Evolutionary conservation across 1,140 invertebrate genomes (phyloP), one percentile per base, ranked within the genome.

Genomic region (Meloidogyne exigua): DNA sequence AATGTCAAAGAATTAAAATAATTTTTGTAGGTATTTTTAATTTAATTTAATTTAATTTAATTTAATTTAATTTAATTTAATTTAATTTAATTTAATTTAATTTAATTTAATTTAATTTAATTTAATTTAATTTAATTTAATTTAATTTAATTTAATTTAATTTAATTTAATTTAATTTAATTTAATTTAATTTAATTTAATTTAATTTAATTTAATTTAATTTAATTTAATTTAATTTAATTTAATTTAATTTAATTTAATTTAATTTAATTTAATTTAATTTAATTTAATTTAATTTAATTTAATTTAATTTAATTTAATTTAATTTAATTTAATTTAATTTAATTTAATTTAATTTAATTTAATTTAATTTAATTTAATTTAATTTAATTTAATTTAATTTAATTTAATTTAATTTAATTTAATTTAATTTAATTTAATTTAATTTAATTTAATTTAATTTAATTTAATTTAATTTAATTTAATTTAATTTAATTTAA

Each of bases 1-100:
- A 57, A 57, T 57, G 49, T 57, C 7, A n/a, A 4, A 57, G 21
- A 5, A n/a, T 57, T 9, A 57, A 57, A 57, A 57, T 57, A 15
- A n/a, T 57, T 57, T 57, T 57, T 57, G 49, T 57, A n/a, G 21
- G 49, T n/a, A n/a, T 57, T 57, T n/a, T 57, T 57, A 42, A 23
- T 42, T n/a, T 2, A 71, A 23, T 71, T 67, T 71, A 23, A 10
- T 18, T 64, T n/a, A n/a, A n/a, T n/a, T 26, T 64, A 66, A 66
- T 25, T 2, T 3, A 32, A 32, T 3, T 32, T 32, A 32, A 32
- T 32, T 32, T n/a, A n/a, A n/a, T n/a, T 26, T 64, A 66, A 66
- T 25, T 2, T 3, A 32, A 32, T 3, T 32, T 32, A 32, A 32
- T 32, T 32, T n/a, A n/a, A n/a, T n/a, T 26, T 64, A 66, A 66